phyloP scores from a whole-genome alignment of 53 echinoderm and acorn worm genomes.

The Echinarachnius parma region DNA sequence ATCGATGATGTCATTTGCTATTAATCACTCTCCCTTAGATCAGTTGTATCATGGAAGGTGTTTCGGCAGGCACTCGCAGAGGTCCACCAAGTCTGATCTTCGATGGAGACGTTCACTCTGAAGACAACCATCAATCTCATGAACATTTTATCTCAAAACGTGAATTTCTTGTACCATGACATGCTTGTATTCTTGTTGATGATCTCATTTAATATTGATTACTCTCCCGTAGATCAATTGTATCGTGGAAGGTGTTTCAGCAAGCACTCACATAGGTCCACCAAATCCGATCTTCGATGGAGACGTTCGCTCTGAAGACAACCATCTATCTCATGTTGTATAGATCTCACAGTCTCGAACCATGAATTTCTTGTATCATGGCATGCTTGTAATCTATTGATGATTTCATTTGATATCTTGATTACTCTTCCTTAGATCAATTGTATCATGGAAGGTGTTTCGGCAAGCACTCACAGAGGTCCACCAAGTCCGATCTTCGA shows the following conservation, averaged over 20 bases:
- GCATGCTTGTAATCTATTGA: not conserved
- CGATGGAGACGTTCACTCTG: constrained; percentile 91
- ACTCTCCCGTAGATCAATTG: constrained; percentile 61
- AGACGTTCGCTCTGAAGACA: constrained; percentile 36
- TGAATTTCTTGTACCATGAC: too few relatives aligned
- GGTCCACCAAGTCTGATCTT: constrained; percentile 76
- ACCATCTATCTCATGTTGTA: not conserved
- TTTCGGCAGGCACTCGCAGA: constrained; percentile 84
- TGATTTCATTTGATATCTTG: not conserved
- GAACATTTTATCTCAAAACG: too few relatives aligned
- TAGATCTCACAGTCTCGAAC: not conserved
- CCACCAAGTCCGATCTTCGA: constrained; percentile 75
- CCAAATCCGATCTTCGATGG: constrained; percentile 71
- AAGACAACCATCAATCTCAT: constrained; percentile 92
- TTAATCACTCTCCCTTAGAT: too few relatives aligned
- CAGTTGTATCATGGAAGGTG: constrained; percentile 88
- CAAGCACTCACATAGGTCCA: constrained; percentile 75
- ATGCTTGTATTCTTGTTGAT: too few relatives aligned
- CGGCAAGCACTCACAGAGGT: constrained; percentile 81
- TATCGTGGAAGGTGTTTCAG: constrained; percentile 80
- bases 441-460: constrained; percentile 92
- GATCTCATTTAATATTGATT: not conserved
- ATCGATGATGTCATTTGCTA: too few relatives aligned
- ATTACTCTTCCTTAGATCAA: too few relatives aligned
- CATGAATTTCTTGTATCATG: not conserved